These are phyloP conservation scores for Calameuta pallipes DNA, from an alignment of 2,888 invertebrate species.

Conservation along the genomic window DNA sequence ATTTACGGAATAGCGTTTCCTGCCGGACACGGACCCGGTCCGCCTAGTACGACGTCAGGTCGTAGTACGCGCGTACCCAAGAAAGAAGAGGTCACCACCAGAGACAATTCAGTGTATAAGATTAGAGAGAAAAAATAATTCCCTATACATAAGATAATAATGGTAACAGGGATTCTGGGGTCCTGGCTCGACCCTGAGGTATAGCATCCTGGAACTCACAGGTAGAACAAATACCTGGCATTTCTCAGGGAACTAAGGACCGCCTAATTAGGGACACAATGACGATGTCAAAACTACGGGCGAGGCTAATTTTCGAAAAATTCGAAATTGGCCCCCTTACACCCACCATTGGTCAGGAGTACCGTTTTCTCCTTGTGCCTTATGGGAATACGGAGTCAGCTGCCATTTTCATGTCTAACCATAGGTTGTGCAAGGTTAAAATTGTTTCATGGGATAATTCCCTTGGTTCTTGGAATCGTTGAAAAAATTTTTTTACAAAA, in stretches of 20 bases:
- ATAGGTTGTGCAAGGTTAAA: not conserved
- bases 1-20: slow-evolving; percentile 62
- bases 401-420: not conserved
- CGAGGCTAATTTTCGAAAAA: slow-evolving; percentile 21
- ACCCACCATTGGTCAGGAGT: slow-evolving; percentile 8
- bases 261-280: slow-evolving; percentile 52
- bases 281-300: slow-evolving; percentile 50
- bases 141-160: not conserved
- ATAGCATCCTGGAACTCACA: slow-evolving; percentile 24
- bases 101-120: not conserved
- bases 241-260: slow-evolving; percentile 43
- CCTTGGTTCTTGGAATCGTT: not conserved
- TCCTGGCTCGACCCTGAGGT: not conserved
- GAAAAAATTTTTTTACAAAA: not conserved
- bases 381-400: not conserved
- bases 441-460: not conserved
- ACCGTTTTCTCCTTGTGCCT: slow-evolving; percentile 20
- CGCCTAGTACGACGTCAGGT: not conserved
- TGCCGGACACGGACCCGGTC: slow-evolving; percentile 24
- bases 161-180: not conserved
- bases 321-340: slow-evolving; percentile 5
- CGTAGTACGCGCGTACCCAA: not conserved
- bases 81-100: not conserved
- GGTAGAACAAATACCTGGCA: slow-evolving; percentile 52
- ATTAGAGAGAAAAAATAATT: not conserved